phyloP scores from a whole-genome alignment of 1,140 invertebrate genomes.

The Planococcus citri region DNA sequence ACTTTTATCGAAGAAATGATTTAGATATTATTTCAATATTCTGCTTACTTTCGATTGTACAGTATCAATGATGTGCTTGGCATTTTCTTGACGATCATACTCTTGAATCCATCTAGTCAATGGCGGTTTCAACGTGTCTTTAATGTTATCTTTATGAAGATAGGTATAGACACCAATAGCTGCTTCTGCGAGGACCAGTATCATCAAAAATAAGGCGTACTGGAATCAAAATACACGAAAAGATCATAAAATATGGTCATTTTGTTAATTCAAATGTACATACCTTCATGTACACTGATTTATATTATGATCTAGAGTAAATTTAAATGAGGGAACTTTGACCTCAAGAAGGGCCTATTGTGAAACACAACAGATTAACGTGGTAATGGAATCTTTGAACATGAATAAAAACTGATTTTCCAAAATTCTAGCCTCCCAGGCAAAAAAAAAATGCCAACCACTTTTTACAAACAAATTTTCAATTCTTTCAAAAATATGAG shows the following conservation, averaged over 20 bases:
- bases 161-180: conserved; percentile 22
- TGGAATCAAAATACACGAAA: conserved; percentile 26
- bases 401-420: too few species aligned
- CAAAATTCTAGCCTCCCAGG: too few species aligned
- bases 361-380: too few species aligned
- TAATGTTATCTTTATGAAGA: conserved; percentile 9
- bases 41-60: background rate
- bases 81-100: background rate
- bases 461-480: too few species aligned
- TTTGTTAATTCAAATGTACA: background rate
- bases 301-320: too few species aligned
- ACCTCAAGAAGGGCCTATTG: too few species aligned
- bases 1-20: background rate
- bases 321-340: too few species aligned
- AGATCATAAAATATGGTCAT: background rate
- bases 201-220: conserved; percentile 26
- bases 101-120: background rate
- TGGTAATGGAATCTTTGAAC: too few species aligned
- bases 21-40: background rate
- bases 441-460: too few species aligned
- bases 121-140: background rate
- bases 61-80: background rate
- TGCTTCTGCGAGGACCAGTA: conserved; percentile 21
- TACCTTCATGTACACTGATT: too few species aligned
- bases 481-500: too few species aligned